A percentile compares a stretch with the other conserved stretches of the same genome.
Evolutionary conservation across 2,113 vertebrate species (phyloP).

Genomic region (Pelmatolapia mariae): DNA sequence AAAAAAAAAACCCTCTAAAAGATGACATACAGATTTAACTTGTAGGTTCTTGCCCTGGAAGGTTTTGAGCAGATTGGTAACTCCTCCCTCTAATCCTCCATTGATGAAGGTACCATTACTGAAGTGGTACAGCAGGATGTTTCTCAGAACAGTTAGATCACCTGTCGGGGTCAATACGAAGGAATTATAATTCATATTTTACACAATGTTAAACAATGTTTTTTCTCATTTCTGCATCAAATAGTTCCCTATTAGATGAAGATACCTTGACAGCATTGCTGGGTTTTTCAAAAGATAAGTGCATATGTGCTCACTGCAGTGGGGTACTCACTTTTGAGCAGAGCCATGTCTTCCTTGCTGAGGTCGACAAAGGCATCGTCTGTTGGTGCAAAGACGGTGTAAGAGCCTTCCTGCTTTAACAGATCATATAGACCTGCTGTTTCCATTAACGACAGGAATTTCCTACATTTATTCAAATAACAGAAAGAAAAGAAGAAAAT

Average conservation of each 20-base stretch:
- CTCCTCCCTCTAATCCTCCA: constrained; percentile 87
- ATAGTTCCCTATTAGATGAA: not conserved
- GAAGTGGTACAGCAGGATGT: constrained; percentile 92
- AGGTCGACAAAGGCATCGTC: constrained; percentile 87
- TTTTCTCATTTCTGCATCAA: not conserved
- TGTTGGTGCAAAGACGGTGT: constrained; percentile 91
- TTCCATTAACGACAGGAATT: constrained; percentile 88
- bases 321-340: constrained; percentile 78
- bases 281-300: not conserved
- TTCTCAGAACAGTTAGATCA: constrained; percentile 82
- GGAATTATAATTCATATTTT: not conserved
- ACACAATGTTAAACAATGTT: not conserved
- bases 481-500: not conserved
- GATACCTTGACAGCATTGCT: not conserved
- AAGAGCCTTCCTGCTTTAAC: constrained; percentile 78
- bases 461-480: constrained; percentile 9
- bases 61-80: constrained; percentile 91
- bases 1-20: not conserved
- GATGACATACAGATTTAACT: constrained; percentile 67
- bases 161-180: constrained; percentile 56
- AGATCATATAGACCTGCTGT: constrained; percentile 83
- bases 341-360: constrained; percentile 72
- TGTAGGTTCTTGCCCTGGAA: constrained; percentile 88
- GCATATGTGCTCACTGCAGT: not conserved
- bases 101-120: constrained; percentile 88